Evolutionary conservation across 2,888 invertebrate genomes (phyloP), one percentile per base, ranked within the genome.

Genomic region (Antitype chi): DNA sequence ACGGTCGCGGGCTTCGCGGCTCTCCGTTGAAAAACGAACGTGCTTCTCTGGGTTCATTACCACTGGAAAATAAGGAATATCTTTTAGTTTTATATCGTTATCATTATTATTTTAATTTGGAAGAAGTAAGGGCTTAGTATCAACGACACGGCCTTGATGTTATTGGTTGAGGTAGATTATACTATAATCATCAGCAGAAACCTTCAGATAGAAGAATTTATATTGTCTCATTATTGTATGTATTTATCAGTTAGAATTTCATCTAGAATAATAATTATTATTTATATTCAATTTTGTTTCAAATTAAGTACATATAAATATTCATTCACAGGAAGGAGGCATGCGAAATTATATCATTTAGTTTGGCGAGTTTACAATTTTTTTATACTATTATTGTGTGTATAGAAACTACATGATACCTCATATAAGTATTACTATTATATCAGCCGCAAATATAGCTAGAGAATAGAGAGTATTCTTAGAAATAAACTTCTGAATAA

Each of bases 21-120:
- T 80, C 0, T 83, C 86, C 0, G 74, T 9, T 0, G 91, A 88
- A 95, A 98, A 98, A 8, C 99, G 97, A 13, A 98, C 98, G 94
- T 99, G 99, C 87, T 97, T 97, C 86, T 98, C 98, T 7, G 98
- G 97, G 82, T 98, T 97, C 95, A 98, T 97, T 55, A 97, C 96
- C 86, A 97, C 97, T 97, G 91, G 13, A 94, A 94, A 23, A 47
- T 15, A 70, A 74, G 49, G 0, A 32, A 13, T 23, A 13, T 17
- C 5, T 76, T 17, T n/a, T 2, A 72, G 28, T 38, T 60, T 52
- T 23, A 20, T 2, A 52, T 52, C 23, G 52, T 52, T 52, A 52
- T 20, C 8, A 52, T 7, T 52, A 20, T 7, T 23, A 20, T 52
- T 52, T 52, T 8, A 20, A 4, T 52, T 52, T 20, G 52, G 15